These are phyloP conservation scores for Lacanobia oleracea DNA, from an alignment of 2,888 invertebrate species.

Conservation along the genomic window DNA sequence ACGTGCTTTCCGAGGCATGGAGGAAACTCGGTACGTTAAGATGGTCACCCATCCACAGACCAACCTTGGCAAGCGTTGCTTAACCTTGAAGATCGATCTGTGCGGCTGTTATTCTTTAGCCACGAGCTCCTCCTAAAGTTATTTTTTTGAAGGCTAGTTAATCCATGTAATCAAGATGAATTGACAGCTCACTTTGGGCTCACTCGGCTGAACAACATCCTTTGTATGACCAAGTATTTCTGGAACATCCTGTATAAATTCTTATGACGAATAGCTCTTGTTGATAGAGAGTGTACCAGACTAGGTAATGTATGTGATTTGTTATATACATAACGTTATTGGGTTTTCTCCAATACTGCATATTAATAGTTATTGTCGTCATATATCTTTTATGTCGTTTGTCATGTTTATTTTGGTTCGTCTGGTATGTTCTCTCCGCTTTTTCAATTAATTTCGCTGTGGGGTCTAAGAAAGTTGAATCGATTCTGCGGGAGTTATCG, in stretches of 20 bases:
- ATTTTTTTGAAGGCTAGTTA: too few species aligned
- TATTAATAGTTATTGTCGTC: conserved; percentile 21
- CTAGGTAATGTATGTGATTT: conserved; percentile 35
- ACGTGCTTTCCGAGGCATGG: too few species aligned
- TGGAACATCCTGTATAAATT: conserved; percentile 26
- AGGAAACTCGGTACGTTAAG: too few species aligned
- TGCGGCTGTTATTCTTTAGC: too few species aligned
- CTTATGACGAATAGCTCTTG: conserved; percentile 46
- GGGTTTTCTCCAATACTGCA: background rate
- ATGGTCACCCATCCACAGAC: too few species aligned
- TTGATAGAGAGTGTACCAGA: conserved; percentile 37
- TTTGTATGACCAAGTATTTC: too few species aligned
- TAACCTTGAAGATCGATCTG: too few species aligned
- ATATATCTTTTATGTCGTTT: conserved; percentile 1
- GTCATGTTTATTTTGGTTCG: background rate
- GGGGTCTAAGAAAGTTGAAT: background rate
- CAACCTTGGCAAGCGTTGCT: too few species aligned
- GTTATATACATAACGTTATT: conserved; percentile 37
- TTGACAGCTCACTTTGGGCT: too few species aligned
- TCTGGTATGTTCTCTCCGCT: background rate
- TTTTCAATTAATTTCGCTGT: background rate
- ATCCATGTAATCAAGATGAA: too few species aligned
- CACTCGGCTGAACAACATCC: too few species aligned
- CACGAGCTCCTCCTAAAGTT: too few species aligned
- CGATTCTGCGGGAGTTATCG: background rate